A percentile compares a stretch with the other conserved stretches of the same genome.
phyloP scores from a whole-genome alignment of 2,888 invertebrate species.

The Pantelozetes paolii region DNA sequence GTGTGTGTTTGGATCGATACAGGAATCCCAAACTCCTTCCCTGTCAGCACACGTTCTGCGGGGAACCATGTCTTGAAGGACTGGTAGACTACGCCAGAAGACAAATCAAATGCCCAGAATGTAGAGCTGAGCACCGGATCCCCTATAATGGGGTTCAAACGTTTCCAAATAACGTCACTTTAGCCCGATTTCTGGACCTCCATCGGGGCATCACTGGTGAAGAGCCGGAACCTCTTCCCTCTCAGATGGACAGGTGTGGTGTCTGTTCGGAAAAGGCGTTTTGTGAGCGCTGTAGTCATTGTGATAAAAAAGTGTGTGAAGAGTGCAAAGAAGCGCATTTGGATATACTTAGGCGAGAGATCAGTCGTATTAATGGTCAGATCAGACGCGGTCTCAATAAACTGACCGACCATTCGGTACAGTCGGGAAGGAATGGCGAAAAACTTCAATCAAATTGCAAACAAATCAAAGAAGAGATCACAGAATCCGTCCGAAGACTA shows the following conservation, averaged over 20 bases:
- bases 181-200: conserved; percentile 87
- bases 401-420: conserved; percentile 73
- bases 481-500: conserved; percentile 65
- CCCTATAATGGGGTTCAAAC: conserved; percentile 91
- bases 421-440: conserved; percentile 75
- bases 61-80: conserved; percentile 97
- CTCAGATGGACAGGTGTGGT: conserved; percentile 63
- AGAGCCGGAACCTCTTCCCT: conserved; percentile 48
- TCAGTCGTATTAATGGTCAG: conserved; percentile 64
- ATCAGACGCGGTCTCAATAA: conserved; percentile 72
- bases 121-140: conserved; percentile 91
- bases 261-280: conserved; percentile 83
- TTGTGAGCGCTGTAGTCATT: conserved; percentile 82
- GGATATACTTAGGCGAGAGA: conserved; percentile 88
- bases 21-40: conserved; percentile 95
- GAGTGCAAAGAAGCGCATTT: conserved; percentile 91
- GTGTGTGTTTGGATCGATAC: conserved; percentile 95
- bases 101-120: conserved; percentile 97
- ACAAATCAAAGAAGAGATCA: conserved; percentile 86
- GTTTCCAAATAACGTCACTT: conserved; percentile 91
- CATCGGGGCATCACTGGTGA: conserved; percentile 70
- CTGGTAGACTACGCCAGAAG: conserved; percentile 88
- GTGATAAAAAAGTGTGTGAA: conserved; percentile 93
- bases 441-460: conserved; percentile 83
- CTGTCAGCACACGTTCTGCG: conserved; percentile 99